Evolutionary conservation across 37 sponge, comb jelly and placozoan species (phyloP), one percentile per base, ranked within the genome.

Genomic region (Ephydatia muelleri): DNA sequence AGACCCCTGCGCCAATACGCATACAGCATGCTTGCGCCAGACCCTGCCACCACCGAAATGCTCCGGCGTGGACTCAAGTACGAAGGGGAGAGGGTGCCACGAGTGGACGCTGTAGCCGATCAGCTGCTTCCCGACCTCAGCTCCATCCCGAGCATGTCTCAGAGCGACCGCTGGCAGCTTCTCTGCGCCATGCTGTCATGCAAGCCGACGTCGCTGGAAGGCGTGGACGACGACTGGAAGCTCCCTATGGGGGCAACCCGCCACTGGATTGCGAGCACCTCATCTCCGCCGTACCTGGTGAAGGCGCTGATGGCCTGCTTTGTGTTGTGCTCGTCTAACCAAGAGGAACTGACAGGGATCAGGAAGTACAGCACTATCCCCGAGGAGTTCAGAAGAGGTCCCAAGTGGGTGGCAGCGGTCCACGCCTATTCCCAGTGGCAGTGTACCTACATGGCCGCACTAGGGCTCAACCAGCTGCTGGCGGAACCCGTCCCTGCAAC

Each of bases 341-440:
- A 39, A 26, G 49, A 29, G 11, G 69, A 67, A 25, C 67, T 68
- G 12, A 48, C 5, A 2, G 57, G 1, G 38, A 35, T 11, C 57
- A 57, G 32, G 72, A 71, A 71, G 32, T 71, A 33, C 72, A 33
- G 32, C n/a, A 71, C 57, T 21, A 57, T 57, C 1, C 19, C 57
- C 6, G 57, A 71, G 30, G 65, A 27, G 27, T 86, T 86, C 21
- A 40, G 65, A n/a, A 73, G 72, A 4, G 68, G 81, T 28, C 71
- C 67, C 0, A 73, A 80, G 38, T 86, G 87, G 87, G 64, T 89
- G 81, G 22, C 21, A 9, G 64, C 74, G 14, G 28, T 88, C 31
- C 89, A 92, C 70, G 36, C 40, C 22, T 89, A 82, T 37, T 69
- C 84, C 30, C 87, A 93, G 75, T 93, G 93, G 93, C 93, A 93